Evolutionary conservation across 2,888 invertebrate species (phyloP).

Genomic region (Orthonevra nobilis): DNA sequence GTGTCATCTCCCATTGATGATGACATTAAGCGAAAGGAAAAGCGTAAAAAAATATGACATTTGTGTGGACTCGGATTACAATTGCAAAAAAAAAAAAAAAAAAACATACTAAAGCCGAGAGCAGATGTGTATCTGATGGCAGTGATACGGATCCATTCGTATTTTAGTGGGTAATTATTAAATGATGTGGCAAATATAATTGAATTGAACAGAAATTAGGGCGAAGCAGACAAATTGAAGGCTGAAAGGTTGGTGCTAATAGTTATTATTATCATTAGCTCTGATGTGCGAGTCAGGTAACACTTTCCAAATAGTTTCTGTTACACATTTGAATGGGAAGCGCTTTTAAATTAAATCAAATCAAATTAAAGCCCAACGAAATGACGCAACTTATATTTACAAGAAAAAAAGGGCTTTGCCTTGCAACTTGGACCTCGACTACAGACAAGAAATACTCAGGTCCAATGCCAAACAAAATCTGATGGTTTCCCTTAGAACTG

Average conservation of each 20-base stretch:
- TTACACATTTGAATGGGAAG: too few species aligned
- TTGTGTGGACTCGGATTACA: constrained; percentile 53
- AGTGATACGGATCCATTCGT: constrained; percentile 30
- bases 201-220: constrained; percentile 37
- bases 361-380: too few species aligned
- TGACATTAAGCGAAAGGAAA: constrained; percentile 48
- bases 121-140: neutral
- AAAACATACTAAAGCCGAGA: neutral
- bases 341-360: too few species aligned
- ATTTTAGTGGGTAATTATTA: constrained; percentile 67
- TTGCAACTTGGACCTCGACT: too few species aligned
- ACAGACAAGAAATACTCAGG: too few species aligned
- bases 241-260: neutral
- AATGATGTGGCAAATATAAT: constrained; percentile 67
- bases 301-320: too few species aligned
- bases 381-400: too few species aligned
- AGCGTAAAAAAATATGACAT: constrained; percentile 49
- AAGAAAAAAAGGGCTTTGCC: too few species aligned
- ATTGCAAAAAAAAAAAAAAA: constrained; percentile 45
- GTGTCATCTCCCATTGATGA: constrained; percentile 54
- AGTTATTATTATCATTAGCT: too few species aligned
- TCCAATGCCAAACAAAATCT: too few species aligned
- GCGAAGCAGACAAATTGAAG: constrained; percentile 49
- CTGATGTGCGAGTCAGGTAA: too few species aligned
- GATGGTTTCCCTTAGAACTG: too few species aligned